phyloP scores from a whole-genome alignment of 2,888 invertebrate species.

The Trachelus iudaicus region DNA sequence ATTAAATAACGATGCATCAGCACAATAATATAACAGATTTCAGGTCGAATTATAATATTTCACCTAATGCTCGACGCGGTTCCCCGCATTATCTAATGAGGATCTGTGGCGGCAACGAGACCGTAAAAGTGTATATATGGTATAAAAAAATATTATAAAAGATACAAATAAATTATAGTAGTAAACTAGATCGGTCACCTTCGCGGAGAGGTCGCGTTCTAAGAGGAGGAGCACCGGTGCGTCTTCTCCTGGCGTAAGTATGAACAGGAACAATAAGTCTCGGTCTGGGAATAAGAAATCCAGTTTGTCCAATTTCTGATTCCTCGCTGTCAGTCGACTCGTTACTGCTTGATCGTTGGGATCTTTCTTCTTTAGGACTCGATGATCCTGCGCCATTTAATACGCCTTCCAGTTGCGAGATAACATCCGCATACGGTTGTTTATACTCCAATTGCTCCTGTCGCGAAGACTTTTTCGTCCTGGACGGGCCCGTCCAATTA shows the following conservation, averaged over 20 bases:
- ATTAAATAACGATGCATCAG: neutral
- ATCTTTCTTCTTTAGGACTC: constrained; percentile 20
- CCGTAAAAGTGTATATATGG: neutral
- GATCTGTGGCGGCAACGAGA: neutral
- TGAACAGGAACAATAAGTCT: constrained; percentile 89
- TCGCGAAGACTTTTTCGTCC: constrained; percentile 17
- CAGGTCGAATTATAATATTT: neutral
- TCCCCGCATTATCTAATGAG: neutral
- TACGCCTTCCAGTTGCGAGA: constrained; percentile 49
- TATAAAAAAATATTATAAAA: neutral
- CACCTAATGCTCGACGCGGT: neutral
- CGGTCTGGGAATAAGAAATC: constrained; percentile 85
- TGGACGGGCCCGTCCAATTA: constrained; percentile 51
- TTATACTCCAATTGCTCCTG: constrained; percentile 16
- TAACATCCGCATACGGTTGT: constrained; percentile 46
- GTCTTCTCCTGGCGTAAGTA: constrained; percentile 83
- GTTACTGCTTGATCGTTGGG: constrained; percentile 48
- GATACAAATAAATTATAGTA: neutral
- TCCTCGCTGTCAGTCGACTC: constrained; percentile 46
- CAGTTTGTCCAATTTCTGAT: constrained; percentile 48
- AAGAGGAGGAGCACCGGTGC: constrained; percentile 80
- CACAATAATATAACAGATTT: neutral
- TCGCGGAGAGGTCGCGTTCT: constrained; percentile 60
- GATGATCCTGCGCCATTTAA: constrained; percentile 31
- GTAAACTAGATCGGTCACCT: constrained; percentile 16